Percentiles rank a stretch among this genome's conserved stretches.
Conservation (phyloP, 2,797 vertebrate species). For the Periparus ater region DNA sequence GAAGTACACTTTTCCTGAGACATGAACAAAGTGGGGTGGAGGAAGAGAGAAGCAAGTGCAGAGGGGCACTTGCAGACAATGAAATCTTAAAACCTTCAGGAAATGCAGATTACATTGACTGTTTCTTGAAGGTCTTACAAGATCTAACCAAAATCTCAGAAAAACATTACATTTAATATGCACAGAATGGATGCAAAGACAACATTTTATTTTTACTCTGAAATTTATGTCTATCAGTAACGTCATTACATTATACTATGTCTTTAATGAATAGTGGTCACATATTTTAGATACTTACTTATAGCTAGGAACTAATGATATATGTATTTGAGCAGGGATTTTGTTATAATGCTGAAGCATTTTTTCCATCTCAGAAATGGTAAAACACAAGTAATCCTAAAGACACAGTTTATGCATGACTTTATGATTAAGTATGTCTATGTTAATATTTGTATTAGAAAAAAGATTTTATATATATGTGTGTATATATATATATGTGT, state of each 20-base stretch:
- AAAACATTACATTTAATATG: neutral
- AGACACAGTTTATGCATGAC: neutral
- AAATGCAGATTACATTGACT: neutral
- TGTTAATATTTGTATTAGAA: neutral
- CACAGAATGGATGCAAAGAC: neutral
- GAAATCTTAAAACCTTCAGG: neutral
- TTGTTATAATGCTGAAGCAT: neutral
- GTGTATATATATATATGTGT: too few relatives aligned
- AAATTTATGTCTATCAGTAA: neutral
- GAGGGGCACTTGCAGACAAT: neutral
- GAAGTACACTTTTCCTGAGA: neutral
- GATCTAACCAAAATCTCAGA: neutral
- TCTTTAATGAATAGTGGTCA: neutral
- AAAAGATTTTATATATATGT: too few relatives aligned
- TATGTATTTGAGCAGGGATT: neutral
- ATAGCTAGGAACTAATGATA: neutral
- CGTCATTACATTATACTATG: neutral
- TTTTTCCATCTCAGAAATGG: neutral
- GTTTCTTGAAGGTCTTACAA: neutral
- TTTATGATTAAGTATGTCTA: neutral
- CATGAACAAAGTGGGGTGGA: neutral
- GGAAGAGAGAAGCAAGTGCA: rapidly evolving
- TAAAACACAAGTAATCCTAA: neutral
- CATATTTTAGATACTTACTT: neutral
- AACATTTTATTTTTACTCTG: neutral